Evolutionary conservation across 30 jellyfish, hydroid and myxozoan species (phyloP), one percentile per base, ranked within the genome.

Genomic region (Morbakka virulenta): DNA sequence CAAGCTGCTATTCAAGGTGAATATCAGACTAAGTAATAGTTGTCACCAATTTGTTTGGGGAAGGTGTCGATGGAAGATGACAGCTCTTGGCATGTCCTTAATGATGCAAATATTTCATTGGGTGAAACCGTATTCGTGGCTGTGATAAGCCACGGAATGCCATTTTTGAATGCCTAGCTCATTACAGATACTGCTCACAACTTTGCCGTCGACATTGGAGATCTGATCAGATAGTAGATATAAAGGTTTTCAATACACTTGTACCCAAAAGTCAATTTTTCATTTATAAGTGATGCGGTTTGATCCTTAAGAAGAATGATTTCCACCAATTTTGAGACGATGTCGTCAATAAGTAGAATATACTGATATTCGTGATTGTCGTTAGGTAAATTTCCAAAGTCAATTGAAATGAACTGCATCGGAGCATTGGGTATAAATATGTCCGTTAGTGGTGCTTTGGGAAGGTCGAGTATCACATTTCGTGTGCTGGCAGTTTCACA

Each of bases 401-500:
- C 80, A 35, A 67, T 67, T n/a, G 67, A 35, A 2, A 67, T 27
- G 32, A 35, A 6, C 32, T 67, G n/a, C 69, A 67, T 28, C 35
- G 69, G 80, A 12, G 67, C 70, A 2, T 12, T n/a, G 27, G 80
- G 80, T n/a, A 67, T 25, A 4, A n/a, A 27, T 17, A 63, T n/a
- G 14, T 27, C 41, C n/a, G 41, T n/a, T 9, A 67, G 80, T 35
- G 68, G 80, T 31, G 67, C 67, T 12, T 35, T 35, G 4, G 67
- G 80, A n/a, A 11, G 71, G 72, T 28, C 29, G 68, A 17, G 69
- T 31, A n/a, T 28, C 68, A 3, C 67, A 21, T 67, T 67, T 67
- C 22, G 67, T 31, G 27, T 3, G 80, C 35, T 67, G 80, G 71
- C 80, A 67, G 27, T 27, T 32, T 12, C 30, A 48, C 83, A 71